Base-by-base conservation (phyloP, 2,888 invertebrate genomes). In the Invenusta paracnida region DNA sequence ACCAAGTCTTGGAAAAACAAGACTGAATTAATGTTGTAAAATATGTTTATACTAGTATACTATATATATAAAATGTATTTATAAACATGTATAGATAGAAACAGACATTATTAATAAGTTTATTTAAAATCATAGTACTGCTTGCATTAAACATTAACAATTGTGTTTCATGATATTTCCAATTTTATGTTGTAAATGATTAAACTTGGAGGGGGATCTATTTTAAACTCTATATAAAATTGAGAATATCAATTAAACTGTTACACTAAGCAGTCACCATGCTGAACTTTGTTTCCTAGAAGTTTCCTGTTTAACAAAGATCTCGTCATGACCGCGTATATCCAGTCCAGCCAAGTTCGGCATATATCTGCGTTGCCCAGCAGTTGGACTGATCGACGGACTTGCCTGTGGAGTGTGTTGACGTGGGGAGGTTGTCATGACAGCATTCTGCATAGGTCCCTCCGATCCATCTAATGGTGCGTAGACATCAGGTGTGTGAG, bases 261-360 rank as follows among this genome's bases (percentile, higher is more conserved):
- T 48, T 48, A 48, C 48, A 5, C 5, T 48, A 11, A 11, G 48
- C 48, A 48, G 23, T 73, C 25, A 73, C 73, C 73, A 73, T 13
- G 73, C 73, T 25, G 73, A 73, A 73, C 73, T 73, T 25, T 73
- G 73, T 73, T 73, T 73, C 23, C 73, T 73, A 2, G 73, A 73
- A 2, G 73, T 23, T 17, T 48, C 48, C n/a, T n/a, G n/a, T n/a
- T n/a, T n/a, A n/a, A n/a, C n/a, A n/a, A n/a, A n/a, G n/a, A n/a
- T n/a, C n/a, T n/a, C n/a, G 48, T 48, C 48, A 25, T 73, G 73
- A 73, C 73, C 73, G 5, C 73, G 73, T 23, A 73, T 73, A 73
- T 73, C 73, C 17, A 73, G 73, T 23, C 73, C 73, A 23, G 73
- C 73, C 5, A 73, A 13, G 17, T 13, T 73, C 2, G 73, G 73